Percentiles rank a stretch among this genome's conserved stretches.
Evolutionary conservation across 2,113 vertebrate genomes (phyloP).

Genomic region (Microcebus griseorufus): DNA sequence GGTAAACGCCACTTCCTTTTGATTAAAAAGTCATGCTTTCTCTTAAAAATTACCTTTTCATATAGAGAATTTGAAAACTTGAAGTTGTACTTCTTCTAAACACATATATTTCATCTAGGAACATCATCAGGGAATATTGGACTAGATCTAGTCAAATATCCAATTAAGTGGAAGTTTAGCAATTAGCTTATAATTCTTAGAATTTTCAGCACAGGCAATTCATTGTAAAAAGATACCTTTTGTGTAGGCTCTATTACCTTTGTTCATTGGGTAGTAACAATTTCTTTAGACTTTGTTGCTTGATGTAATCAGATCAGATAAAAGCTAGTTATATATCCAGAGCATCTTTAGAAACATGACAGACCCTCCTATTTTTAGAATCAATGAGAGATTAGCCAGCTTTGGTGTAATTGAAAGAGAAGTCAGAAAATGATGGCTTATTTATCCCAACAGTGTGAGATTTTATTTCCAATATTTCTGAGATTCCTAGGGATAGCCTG

Average conservation of each 20-base stretch:
- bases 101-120: neutral
- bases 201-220: neutral
- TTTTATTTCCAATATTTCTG: slow-evolving; percentile 20
- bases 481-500: neutral
- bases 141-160: neutral
- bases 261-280: neutral
- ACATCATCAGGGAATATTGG: neutral
- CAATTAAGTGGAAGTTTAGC: neutral
- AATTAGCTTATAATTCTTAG: neutral
- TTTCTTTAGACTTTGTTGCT: neutral
- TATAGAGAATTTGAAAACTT: neutral
- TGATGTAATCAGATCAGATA: neutral
- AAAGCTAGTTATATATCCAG: neutral
- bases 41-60: neutral
- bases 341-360: neutral
- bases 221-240: neutral
- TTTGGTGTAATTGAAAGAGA: neutral
- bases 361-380: neutral
- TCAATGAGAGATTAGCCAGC: neutral
- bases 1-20: slow-evolving; percentile 7
- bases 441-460: neutral
- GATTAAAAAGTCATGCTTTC: neutral
- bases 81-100: neutral
- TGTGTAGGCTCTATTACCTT: neutral
- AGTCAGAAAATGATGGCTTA: neutral